These are phyloP conservation scores for Microcebus jonahi DNA, from an alignment of 2,113 vertebrate genomes.

Conservation along the genomic window DNA sequence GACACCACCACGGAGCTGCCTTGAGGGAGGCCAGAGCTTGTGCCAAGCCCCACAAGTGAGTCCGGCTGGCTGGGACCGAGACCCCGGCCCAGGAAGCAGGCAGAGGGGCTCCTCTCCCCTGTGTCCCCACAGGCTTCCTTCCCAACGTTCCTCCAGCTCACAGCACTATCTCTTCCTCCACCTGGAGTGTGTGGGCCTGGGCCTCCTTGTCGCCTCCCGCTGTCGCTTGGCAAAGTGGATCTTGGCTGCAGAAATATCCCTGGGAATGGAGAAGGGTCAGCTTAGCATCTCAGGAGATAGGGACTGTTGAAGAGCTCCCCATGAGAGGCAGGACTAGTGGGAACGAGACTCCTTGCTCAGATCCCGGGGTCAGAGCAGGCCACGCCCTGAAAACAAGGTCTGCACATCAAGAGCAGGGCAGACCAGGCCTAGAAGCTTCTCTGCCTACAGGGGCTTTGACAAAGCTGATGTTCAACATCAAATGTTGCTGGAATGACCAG, in stretches of 20 bases:
- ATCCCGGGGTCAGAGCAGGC: not conserved
- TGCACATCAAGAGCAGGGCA: not conserved
- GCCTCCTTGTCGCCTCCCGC: not conserved
- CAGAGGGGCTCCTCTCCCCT: not conserved
- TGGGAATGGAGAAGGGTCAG: constrained; percentile 25
- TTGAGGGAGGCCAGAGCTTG: not conserved
- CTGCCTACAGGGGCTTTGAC: not conserved
- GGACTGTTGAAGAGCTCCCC: not conserved
- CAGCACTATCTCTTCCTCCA: constrained; percentile 56
- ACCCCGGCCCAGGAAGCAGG: not conserved
- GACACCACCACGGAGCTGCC: not conserved
- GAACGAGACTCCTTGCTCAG: not conserved
- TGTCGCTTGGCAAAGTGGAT: not conserved
- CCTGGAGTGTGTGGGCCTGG: not conserved
- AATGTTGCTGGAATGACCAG: not conserved
- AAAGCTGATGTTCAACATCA: not conserved
- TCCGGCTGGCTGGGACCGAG: not conserved
- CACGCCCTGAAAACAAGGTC: not conserved
- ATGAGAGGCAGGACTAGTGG: not conserved
- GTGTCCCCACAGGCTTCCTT: constrained; percentile 40
- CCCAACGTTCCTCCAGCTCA: not conserved
- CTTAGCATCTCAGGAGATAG: not conserved
- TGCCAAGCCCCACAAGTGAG: not conserved
- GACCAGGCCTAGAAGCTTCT: not conserved
- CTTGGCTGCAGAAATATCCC: constrained; percentile 60